These are phyloP conservation scores for Bothrops jararaca DNA, from an alignment of 2,113 vertebrate species.

Conservation along the genomic window DNA sequence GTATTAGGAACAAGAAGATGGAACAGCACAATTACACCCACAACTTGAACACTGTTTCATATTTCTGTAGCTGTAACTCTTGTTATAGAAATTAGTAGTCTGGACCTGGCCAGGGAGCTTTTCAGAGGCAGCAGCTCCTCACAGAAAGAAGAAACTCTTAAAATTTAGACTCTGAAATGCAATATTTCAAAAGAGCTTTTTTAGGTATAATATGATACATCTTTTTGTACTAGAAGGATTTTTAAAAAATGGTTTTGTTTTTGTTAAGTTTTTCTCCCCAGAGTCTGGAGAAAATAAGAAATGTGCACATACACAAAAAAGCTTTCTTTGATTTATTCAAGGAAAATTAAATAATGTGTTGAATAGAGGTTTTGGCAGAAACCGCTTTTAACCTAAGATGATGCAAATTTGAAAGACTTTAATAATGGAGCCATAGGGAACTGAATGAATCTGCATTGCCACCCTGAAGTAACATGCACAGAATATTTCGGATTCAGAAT, in stretches of 20 bases:
- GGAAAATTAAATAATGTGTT: background rate
- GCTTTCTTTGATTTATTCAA: constrained; percentile 4
- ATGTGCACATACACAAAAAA: background rate
- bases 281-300: constrained; percentile 22
- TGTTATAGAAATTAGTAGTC: background rate
- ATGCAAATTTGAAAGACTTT: constrained; percentile 2
- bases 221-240: background rate
- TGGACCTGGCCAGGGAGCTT: background rate
- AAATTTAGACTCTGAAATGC: background rate
- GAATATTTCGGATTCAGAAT: constrained; percentile 27
- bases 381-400: constrained; percentile 7
- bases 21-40: background rate
- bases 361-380: constrained; percentile 11
- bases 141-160: background rate
- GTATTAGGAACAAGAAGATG: background rate
- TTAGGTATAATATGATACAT: constrained; percentile 9
- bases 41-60: background rate
- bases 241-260: background rate
- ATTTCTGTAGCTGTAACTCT: background rate
- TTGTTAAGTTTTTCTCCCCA: background rate
- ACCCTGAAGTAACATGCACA: constrained; percentile 6
- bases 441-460: constrained; percentile 21
- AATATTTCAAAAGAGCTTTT: constrained; percentile 3
- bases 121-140: background rate
- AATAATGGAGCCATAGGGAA: constrained; percentile 18